Percentiles rank a stretch among this genome's conserved stretches.
phyloP scores from a whole-genome alignment of 2,888 invertebrate species.

The Drosophila gaucha region DNA sequence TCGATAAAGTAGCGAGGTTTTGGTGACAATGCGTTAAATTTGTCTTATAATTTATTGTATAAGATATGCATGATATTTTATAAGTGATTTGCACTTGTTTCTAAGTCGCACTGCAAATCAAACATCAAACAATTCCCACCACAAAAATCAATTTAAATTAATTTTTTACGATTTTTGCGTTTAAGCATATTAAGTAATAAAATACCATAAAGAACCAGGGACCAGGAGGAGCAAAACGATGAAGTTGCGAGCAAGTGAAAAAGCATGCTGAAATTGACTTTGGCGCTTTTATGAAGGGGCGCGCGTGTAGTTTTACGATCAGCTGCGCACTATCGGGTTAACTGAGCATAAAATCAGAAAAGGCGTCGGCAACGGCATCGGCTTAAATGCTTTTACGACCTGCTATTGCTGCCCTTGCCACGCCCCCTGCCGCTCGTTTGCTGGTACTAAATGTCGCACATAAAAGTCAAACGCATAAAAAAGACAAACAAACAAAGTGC shows the following conservation, averaged over 20 bases:
- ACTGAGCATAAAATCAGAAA: conserved; percentile 72
- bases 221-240: not conserved
- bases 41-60: not conserved
- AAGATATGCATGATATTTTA: not conserved
- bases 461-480: conserved; percentile 67
- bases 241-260: not conserved
- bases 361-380: conserved; percentile 63
- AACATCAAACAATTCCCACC: no score
- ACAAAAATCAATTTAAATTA: conserved; percentile 66
- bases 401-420: not conserved
- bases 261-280: conserved; percentile 63
- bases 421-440: not conserved
- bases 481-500: conserved; percentile 52
- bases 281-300: conserved; percentile 65
- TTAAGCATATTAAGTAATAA: conserved; percentile 54
- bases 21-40: no score
- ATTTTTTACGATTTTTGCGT: conserved; percentile 60
- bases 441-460: conserved; percentile 65
- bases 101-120: not conserved
- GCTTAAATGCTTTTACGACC: conserved; percentile 73
- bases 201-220: conserved; percentile 29
- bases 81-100: no score
- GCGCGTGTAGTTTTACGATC: conserved; percentile 77
- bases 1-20: no score
- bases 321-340: conserved; percentile 56